Evolutionary conservation across 2,113 vertebrate genomes (phyloP).

Genomic region (Chamaetylas fuelleborni): DNA sequence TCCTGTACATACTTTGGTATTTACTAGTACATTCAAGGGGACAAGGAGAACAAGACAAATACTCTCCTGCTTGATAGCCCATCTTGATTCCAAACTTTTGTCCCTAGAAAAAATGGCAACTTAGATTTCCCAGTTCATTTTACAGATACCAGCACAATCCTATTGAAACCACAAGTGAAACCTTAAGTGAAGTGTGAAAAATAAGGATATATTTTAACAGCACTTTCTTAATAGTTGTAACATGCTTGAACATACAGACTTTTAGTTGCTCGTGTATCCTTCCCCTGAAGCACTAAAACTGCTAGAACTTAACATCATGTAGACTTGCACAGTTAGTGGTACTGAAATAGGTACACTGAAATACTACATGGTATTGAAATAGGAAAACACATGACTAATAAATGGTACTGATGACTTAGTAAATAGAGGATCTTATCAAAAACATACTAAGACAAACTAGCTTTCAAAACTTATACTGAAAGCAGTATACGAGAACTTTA

Average conservation of each 20-base stretch:
- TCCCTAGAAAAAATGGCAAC: not conserved
- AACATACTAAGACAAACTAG: not conserved
- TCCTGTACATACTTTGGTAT: not conserved
- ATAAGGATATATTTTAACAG: not conserved
- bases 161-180: not conserved
- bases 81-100: not conserved
- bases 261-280: not conserved
- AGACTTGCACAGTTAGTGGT: not conserved
- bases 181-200: not conserved
- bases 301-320: not conserved
- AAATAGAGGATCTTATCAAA: not conserved
- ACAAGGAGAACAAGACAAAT: not conserved
- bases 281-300: not conserved
- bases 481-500: not conserved
- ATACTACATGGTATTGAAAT: not conserved
- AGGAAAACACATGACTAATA: not conserved
- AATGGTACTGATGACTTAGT: not conserved
- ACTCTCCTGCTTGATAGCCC: not conserved
- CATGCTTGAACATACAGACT: not conserved
- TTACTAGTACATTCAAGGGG: not conserved
- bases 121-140: not conserved
- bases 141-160: not conserved
- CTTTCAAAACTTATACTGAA: not conserved
- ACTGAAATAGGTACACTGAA: not conserved
- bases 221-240: not conserved